phyloP scores from a whole-genome alignment of 2,113 vertebrate species.

The Petroica traversi region DNA sequence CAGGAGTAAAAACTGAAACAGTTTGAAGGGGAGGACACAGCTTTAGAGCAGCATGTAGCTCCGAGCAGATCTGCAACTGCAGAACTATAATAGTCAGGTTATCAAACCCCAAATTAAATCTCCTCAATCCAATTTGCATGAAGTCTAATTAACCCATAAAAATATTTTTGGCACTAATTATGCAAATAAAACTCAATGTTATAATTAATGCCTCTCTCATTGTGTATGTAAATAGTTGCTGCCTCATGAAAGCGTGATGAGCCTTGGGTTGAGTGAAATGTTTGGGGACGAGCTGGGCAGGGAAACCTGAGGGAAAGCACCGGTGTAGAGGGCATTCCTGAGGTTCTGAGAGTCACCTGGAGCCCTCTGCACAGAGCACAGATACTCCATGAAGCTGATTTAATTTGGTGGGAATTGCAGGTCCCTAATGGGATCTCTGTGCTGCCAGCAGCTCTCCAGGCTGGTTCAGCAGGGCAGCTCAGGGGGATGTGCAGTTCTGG shows the following conservation, averaged over 20 bases:
- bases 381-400: neutral
- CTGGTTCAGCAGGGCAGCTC: neutral
- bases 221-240: neutral
- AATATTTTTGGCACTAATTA: slow-evolving; percentile 56
- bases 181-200: slow-evolving; percentile 42
- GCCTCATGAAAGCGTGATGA: neutral
- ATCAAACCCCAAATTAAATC: slow-evolving; percentile 17
- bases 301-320: neutral
- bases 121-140: slow-evolving; percentile 9
- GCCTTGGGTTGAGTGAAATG: neutral
- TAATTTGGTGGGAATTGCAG: neutral
- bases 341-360: neutral
- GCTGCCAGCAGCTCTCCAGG: neutral
- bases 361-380: neutral
- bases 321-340: fast-evolving
- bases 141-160: slow-evolving; percentile 59
- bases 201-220: slow-evolving; percentile 32
- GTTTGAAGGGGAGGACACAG: neutral
- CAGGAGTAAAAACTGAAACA: neutral
- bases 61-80: neutral
- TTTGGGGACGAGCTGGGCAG: neutral
- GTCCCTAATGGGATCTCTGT: neutral
- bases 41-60: neutral
- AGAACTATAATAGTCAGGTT: neutral
- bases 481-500: neutral